A percentile compares a stretch with the other conserved stretches of the same genome.
phyloP scores from a whole-genome alignment of 2,113 vertebrate genomes.

The Dascyllus trimaculatus region DNA sequence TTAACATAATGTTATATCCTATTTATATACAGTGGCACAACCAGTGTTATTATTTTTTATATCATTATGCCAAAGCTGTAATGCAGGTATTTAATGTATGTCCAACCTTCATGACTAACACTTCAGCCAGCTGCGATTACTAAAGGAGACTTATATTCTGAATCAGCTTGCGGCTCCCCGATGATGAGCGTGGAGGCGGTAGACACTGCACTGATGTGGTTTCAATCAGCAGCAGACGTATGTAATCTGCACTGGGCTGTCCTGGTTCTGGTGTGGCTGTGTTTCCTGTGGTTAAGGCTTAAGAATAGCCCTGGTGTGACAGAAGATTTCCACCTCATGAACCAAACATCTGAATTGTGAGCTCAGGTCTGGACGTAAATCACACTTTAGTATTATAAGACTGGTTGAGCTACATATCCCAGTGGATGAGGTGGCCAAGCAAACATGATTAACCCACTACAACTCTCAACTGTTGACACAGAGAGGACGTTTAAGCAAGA shows the following conservation, averaged over 20 bases:
- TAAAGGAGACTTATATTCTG: slow-evolving; percentile 43
- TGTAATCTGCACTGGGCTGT: slow-evolving; percentile 63
- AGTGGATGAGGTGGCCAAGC: slow-evolving; percentile 1
- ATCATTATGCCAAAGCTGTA: not conserved
- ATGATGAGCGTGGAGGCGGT: slow-evolving; percentile 39
- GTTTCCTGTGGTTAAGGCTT: slow-evolving; percentile 65
- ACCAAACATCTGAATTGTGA: slow-evolving; percentile 60
- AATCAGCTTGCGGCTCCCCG: slow-evolving; percentile 32
- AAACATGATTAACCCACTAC: not conserved
- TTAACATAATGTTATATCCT: not conserved
- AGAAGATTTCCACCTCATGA: slow-evolving; percentile 59
- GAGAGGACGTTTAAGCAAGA: not conserved
- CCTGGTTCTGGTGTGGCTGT: slow-evolving; percentile 43
- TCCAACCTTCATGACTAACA: not conserved
- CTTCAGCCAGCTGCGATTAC: slow-evolving; percentile 40
- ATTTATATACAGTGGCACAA: not conserved
- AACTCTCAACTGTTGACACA: not conserved
- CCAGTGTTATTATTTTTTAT: too few species aligned
- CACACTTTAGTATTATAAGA: slow-evolving; percentile 12
- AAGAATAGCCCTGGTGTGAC: slow-evolving; percentile 68
- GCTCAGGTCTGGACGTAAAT: slow-evolving; percentile 48
- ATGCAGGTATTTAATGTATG: not conserved
- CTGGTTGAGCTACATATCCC: not conserved
- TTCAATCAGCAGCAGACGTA: slow-evolving; percentile 52
- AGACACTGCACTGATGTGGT: slow-evolving; percentile 63